These are phyloP conservation scores for Cosmorhoe ocellata DNA, from an alignment of 2,888 invertebrate genomes.

Conservation along the genomic window DNA sequence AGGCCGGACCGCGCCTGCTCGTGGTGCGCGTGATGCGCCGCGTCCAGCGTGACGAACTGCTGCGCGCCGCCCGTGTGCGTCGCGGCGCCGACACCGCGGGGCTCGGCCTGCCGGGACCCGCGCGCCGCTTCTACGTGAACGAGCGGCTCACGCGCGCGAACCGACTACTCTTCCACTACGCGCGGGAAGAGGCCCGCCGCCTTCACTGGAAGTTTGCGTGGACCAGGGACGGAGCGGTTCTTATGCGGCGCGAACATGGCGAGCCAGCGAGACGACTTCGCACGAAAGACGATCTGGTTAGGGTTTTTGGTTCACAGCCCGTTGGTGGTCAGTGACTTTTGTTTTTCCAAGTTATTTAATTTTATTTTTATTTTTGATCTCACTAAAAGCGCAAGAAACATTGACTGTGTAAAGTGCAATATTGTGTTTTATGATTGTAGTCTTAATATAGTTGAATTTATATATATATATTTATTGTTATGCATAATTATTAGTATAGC, in stretches of 20 bases:
- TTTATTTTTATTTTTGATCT: too few species aligned
- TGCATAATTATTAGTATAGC: too few species aligned
- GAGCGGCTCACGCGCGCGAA: slow-evolving; percentile 7
- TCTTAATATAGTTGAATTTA: too few species aligned
- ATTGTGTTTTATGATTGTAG: too few species aligned
- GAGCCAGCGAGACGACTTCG: slow-evolving; percentile 4
- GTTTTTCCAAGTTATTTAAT: background rate
- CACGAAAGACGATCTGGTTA: background rate
- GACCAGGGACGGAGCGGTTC: slow-evolving; percentile 3
- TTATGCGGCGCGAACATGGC: background rate
- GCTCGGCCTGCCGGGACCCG: slow-evolving; percentile 4
- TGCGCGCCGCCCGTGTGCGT: slow-evolving; percentile 1
- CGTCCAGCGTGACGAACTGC: background rate
- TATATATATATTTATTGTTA: too few species aligned
- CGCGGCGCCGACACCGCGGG: slow-evolving; percentile 4
- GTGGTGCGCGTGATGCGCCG: slow-evolving; percentile 2
- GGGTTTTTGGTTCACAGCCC: slow-evolving; percentile 1
- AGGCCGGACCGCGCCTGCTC: background rate
- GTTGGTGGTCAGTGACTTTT: background rate
- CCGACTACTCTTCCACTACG: background rate
- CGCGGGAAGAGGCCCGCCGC: background rate
- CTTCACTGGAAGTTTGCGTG: slow-evolving; percentile 4
- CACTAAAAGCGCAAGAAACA: too few species aligned
- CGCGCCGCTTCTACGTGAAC: slow-evolving; percentile 16
- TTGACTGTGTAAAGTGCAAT: too few species aligned